phyloP scores from a whole-genome alignment of 2,888 invertebrate genomes.

The Ceriagrion tenellum region DNA sequence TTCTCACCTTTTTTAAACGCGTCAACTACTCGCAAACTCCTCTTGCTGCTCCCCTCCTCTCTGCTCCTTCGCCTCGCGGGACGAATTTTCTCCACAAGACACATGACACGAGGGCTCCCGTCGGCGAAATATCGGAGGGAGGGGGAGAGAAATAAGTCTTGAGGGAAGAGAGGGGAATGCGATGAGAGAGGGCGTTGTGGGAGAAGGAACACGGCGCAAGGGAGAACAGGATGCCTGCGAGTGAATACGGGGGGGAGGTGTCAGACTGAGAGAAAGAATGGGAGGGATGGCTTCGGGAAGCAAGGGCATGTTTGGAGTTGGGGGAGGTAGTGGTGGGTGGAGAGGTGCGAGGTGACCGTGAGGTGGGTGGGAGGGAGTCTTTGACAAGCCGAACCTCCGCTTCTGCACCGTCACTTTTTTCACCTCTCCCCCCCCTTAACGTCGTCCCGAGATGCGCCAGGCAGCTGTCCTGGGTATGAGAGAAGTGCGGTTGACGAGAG shows the following conservation, averaged over 20 bases:
- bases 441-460: constrained; percentile 7
- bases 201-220: background rate
- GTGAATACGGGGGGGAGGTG: background rate
- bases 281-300: background rate
- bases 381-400: constrained; percentile 48
- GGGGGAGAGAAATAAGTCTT: background rate
- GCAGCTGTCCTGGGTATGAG: constrained; percentile 29
- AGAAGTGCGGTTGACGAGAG: background rate
- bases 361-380: background rate
- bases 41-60: background rate
- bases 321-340: background rate
- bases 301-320: background rate
- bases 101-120: background rate
- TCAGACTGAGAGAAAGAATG: background rate
- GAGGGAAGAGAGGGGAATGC: background rate
- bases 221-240: background rate
- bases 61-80: background rate
- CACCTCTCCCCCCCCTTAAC: background rate
- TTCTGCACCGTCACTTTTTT: constrained; percentile 53
- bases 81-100: background rate
- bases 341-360: background rate
- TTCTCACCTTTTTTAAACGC: too few relatives aligned
- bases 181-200: background rate
- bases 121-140: background rate
- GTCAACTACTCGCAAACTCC: too few relatives aligned